Evolutionary conservation across 64 coral and sea anemone genomes (phyloP).

Genomic region (Porites australiensis): DNA sequence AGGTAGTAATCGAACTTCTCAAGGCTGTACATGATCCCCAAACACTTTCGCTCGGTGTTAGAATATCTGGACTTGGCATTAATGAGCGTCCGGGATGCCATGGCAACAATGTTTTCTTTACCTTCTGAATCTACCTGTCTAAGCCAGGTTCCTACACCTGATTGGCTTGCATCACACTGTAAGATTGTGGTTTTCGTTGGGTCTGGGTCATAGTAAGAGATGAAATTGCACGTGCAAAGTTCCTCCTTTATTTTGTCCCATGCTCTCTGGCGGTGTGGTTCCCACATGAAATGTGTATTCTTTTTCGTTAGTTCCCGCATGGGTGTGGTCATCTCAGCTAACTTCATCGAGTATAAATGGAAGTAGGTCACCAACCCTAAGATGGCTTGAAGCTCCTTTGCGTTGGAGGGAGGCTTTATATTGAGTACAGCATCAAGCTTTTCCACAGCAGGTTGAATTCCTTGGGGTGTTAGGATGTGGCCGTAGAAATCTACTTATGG

Average conservation of each 20-base stretch:
- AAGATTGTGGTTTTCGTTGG: constrained; percentile 60
- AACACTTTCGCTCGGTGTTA: constrained; percentile 55
- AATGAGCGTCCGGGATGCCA: constrained; percentile 47
- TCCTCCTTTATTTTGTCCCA: constrained; percentile 56
- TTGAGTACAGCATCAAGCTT: constrained; percentile 45
- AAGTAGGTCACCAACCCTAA: constrained; percentile 77
- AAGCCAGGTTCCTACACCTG: constrained; percentile 26
- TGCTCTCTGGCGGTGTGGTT: constrained; percentile 40
- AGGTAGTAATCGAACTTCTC: constrained; percentile 79
- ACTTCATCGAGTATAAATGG: constrained; percentile 44
- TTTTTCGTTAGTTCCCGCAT: constrained; percentile 58
- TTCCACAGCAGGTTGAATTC: constrained; percentile 46
- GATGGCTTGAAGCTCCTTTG: constrained; percentile 48
- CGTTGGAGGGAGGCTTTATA: constrained; percentile 11
- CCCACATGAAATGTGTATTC: constrained; percentile 70
- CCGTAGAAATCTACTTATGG: constrained; percentile 58
- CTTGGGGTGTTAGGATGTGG: constrained; percentile 40
- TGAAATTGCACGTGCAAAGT: constrained; percentile 37
- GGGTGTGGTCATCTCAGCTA: constrained; percentile 65
- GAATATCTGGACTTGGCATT: constrained; percentile 52
- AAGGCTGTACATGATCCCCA: constrained; percentile 43
- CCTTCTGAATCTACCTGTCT: constrained; percentile 42
- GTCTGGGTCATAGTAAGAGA: constrained; percentile 75
- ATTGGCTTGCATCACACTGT: constrained; percentile 54
- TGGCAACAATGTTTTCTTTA: constrained; percentile 63